Evolutionary conservation across 1,140 invertebrate genomes (phyloP).

Genomic region (Drosophila willistoni): DNA sequence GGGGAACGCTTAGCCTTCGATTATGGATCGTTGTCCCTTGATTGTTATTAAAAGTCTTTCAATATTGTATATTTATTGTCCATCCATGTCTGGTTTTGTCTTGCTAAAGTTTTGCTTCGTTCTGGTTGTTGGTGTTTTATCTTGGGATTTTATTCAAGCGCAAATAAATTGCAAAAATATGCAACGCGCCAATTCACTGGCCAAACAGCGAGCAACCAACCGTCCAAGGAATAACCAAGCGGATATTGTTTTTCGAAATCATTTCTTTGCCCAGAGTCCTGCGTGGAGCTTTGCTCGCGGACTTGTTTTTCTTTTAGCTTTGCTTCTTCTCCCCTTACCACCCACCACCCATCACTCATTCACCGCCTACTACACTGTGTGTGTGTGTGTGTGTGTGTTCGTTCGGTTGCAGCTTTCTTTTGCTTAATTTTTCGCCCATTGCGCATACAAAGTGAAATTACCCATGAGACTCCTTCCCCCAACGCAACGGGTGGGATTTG

Average conservation of each 20-base stretch:
- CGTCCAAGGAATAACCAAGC: slow-evolving; percentile 53
- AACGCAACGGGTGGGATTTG: not conserved
- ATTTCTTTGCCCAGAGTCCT: slow-evolving; percentile 46
- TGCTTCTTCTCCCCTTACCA: not conserved
- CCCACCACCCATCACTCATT: not conserved
- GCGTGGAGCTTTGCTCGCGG: slow-evolving; percentile 11
- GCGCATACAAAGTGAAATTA: slow-evolving; percentile 68
- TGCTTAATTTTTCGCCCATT: slow-evolving; percentile 61
- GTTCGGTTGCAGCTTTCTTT: slow-evolving; percentile 40
- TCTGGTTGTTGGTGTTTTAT: slow-evolving; percentile 24
- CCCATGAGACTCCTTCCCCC: slow-evolving; percentile 41
- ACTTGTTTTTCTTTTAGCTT: slow-evolving; percentile 25
- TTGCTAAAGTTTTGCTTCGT: not conserved
- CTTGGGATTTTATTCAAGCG: slow-evolving; percentile 57
- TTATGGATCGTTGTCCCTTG: slow-evolving; percentile 49
- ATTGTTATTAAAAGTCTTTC: slow-evolving; percentile 64
- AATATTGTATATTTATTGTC: slow-evolving; percentile 44
- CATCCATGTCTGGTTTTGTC: not conserved
- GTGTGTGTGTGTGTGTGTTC: not conserved
- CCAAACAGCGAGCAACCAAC: slow-evolving; percentile 28
- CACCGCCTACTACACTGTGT: not conserved
- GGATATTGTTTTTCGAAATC: slow-evolving; percentile 72
- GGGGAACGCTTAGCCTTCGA: slow-evolving; percentile 34
- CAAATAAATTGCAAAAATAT: slow-evolving; percentile 67
- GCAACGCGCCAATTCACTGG: slow-evolving; percentile 59